Conservation (phyloP, 2,888 invertebrate species). For the Barypeithes pellucidus region DNA sequence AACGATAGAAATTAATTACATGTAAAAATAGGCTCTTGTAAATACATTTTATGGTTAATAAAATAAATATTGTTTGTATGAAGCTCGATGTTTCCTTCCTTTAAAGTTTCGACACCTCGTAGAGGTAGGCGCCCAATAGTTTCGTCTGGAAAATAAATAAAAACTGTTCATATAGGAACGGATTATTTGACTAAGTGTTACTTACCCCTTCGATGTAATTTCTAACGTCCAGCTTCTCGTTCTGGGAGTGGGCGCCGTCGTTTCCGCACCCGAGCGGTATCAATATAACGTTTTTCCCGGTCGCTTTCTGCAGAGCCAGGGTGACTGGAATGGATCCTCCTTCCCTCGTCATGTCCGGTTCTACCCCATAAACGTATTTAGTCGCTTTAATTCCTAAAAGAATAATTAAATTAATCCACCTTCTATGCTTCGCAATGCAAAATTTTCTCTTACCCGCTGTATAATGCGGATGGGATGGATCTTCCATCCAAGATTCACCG, state of each 20-base stretch:
- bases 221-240: slow-evolving; percentile 94
- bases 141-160: slow-evolving; percentile 76
- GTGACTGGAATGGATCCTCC: slow-evolving; percentile 99
- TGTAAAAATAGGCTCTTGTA: slow-evolving; percentile 5
- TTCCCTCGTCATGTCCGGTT: slow-evolving; percentile 96
- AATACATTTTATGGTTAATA: slow-evolving; percentile 2
- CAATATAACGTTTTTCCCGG: slow-evolving; percentile 93
- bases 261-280: slow-evolving; percentile 96
- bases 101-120: slow-evolving; percentile 76
- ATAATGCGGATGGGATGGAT: slow-evolving; percentile 94
- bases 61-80: neutral
- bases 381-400: slow-evolving; percentile 77
- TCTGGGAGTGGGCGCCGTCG: slow-evolving; percentile 99
- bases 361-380: slow-evolving; percentile 88
- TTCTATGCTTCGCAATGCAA: too few relatives aligned
- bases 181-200: too few relatives aligned
- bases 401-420: too few relatives aligned
- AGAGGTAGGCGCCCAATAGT: slow-evolving; percentile 90
- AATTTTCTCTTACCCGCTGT: slow-evolving; percentile 78
- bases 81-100: neutral
- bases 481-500: slow-evolving; percentile 94
- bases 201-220: slow-evolving; percentile 95
- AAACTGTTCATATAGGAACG: slow-evolving; percentile 13
- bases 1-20: neutral
- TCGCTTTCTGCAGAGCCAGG: slow-evolving; percentile 92